Evolutionary conservation across 2,797 vertebrate species (phyloP).

Genomic region (Triplophysa bombifrons): DNA sequence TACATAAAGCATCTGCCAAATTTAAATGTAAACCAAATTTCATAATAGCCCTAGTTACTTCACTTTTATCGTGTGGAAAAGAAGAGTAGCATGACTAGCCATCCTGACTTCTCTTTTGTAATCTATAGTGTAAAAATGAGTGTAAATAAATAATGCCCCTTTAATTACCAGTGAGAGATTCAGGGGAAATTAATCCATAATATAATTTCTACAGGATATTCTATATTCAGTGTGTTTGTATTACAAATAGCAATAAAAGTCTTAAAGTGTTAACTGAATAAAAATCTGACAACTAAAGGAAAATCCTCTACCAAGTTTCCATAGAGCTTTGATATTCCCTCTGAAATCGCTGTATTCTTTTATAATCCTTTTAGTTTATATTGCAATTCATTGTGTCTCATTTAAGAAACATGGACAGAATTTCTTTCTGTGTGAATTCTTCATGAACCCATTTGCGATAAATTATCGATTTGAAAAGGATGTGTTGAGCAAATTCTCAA

Average conservation of each 20-base stretch:
- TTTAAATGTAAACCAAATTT: too few species aligned
- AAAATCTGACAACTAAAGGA: conserved; percentile 12
- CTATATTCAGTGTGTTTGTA: not conserved
- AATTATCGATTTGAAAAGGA: too few species aligned
- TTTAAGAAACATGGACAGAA: not conserved
- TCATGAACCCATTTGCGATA: too few species aligned
- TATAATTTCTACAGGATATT: not conserved
- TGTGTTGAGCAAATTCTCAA: not conserved
- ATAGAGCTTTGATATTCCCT: conserved; percentile 5
- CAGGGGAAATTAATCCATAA: not conserved
- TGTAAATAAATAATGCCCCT: not conserved
- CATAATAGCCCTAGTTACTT: too few species aligned
- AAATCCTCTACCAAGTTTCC: conserved; percentile 10
- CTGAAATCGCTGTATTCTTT: conserved; percentile 8
- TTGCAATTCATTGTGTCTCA: not conserved
- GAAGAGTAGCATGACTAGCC: too few species aligned
- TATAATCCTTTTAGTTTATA: not conserved
- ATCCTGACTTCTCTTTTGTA: too few species aligned
- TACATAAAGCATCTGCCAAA: too few species aligned
- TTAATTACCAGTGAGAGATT: not conserved
- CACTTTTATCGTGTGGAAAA: too few species aligned
- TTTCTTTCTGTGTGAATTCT: not conserved
- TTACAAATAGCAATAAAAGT: conserved; percentile 6
- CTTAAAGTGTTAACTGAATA: conserved; percentile 1
- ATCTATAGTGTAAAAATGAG: too few species aligned